Evolutionary conservation across 2,113 vertebrate species (phyloP).

Genomic region (Dromiciops gliroides): DNA sequence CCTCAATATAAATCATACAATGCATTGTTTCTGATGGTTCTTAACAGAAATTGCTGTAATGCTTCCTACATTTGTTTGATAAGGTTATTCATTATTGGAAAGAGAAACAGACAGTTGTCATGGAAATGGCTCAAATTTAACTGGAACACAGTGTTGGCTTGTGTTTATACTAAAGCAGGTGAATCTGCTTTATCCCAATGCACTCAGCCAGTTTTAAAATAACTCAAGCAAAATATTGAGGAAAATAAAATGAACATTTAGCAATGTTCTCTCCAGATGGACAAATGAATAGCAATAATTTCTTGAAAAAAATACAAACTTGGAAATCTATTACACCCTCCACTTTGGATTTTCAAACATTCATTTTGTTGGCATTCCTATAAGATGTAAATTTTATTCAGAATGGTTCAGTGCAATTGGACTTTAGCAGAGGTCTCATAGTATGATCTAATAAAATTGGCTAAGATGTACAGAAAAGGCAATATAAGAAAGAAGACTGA

Average conservation of each 20-base stretch:
- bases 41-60: conserved; percentile 61
- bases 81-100: conserved; percentile 70
- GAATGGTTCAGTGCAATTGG: background rate
- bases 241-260: conserved; percentile 31
- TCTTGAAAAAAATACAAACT: background rate
- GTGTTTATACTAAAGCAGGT: conserved; percentile 42
- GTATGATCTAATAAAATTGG: conserved; percentile 31
- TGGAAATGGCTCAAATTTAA: conserved; percentile 60
- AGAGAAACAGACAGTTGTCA: conserved; percentile 67
- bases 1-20: conserved; percentile 39
- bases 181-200: background rate
- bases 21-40: conserved; percentile 42
- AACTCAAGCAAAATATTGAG: conserved; percentile 21
- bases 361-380: conserved; percentile 13
- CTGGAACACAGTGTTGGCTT: conserved; percentile 43
- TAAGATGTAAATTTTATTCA: conserved; percentile 40
- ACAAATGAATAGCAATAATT: background rate
- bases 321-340: conserved; percentile 6
- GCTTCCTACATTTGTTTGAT: conserved; percentile 63
- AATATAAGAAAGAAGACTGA: conserved; percentile 22
- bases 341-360: conserved; percentile 17
- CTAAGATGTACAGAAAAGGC: background rate
- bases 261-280: background rate
- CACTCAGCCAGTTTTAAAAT: conserved; percentile 10
- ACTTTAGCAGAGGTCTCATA: conserved; percentile 20